Evolutionary conservation across 2,113 vertebrate genomes (phyloP), one percentile per base, ranked within the genome.

Genomic region (Phrynocephalus versicolor): DNA sequence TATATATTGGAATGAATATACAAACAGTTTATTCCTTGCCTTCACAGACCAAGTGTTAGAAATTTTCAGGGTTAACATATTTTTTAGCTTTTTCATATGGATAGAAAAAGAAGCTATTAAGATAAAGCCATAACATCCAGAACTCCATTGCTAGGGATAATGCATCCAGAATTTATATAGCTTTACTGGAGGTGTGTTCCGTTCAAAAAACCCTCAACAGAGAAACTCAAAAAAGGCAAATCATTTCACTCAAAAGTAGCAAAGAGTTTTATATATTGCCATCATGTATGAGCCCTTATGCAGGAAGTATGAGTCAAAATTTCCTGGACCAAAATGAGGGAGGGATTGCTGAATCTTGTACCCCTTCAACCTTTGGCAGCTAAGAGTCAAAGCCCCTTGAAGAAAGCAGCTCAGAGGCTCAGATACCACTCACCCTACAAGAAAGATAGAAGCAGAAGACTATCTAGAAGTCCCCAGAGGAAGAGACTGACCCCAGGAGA

Each of bases 61-160:
- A 67, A 18, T 60, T 89, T 92, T 81, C 86, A 89, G 90, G 89
- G 8, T 0, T 69, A 79, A 73, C 33, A 16, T 37, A 80, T 86
- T 89, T 89, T n/a, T n/a, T n/a, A n/a, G n/a, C n/a, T n/a, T n/a
- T n/a, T n/a, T n/a, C n/a, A 65, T 80, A 83, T 87, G 65, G 45
- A 78, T 90, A 81, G 88, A 88, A 71, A 81, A 76, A 81, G 87
- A 89, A 70, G 27, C 85, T 90, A 85, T 89, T 87, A 89, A 45
- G 87, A 85, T 88, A 91, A 91, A 62, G 81, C 67, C 60, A 83
- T 85, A 73, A 90, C 65, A 93, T 82, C 88, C 57, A 84, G 45
- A 87, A 51, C n/a, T 57, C 37, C 67, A 74, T 37, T 84, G 85
- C 62, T 87, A 92, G 87, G 76, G 88, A 78, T 51, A 82, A 41